Conservation (phyloP, 2,797 vertebrate species). For the Monodelphis domestica region DNA sequence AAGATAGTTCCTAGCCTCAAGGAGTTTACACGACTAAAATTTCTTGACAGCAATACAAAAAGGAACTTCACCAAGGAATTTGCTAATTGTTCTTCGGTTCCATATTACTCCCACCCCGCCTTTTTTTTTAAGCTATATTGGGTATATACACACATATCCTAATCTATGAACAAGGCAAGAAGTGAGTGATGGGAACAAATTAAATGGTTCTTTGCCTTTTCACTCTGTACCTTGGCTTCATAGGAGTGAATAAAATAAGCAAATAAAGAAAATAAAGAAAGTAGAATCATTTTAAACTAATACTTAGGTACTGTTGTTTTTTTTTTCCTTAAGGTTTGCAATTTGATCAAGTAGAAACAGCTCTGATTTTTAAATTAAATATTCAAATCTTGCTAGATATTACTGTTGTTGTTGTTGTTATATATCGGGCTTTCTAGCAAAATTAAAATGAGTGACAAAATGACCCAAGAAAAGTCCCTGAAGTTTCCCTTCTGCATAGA, state of each 20-base stretch:
- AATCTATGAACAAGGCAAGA: neutral
- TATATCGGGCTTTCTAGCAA: neutral
- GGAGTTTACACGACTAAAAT: neutral
- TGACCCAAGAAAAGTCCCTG: neutral
- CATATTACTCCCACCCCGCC: neutral
- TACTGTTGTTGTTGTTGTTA: neutral
- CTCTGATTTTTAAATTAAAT: neutral
- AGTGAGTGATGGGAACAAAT: neutral
- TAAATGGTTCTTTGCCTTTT: neutral
- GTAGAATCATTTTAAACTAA: neutral
- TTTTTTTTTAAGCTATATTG: neutral
- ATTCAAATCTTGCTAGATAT: neutral
- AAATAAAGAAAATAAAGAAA: neutral
- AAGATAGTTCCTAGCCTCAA: neutral
- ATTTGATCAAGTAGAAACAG: neutral
- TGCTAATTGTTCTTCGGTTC: neutral
- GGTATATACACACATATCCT: neutral
- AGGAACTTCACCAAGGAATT: neutral
- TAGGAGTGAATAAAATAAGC: neutral
- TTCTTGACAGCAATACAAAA: neutral
- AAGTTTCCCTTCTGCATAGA: slow-evolving; percentile 40
- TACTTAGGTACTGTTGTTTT: neutral
- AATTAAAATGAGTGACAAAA: neutral
- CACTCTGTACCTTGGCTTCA: neutral
- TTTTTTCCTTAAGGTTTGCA: neutral